A percentile compares a stretch with the other conserved stretches of the same genome.
phyloP scores from a whole-genome alignment of 2,113 vertebrate genomes.

The Pontoporia blainvillei region DNA sequence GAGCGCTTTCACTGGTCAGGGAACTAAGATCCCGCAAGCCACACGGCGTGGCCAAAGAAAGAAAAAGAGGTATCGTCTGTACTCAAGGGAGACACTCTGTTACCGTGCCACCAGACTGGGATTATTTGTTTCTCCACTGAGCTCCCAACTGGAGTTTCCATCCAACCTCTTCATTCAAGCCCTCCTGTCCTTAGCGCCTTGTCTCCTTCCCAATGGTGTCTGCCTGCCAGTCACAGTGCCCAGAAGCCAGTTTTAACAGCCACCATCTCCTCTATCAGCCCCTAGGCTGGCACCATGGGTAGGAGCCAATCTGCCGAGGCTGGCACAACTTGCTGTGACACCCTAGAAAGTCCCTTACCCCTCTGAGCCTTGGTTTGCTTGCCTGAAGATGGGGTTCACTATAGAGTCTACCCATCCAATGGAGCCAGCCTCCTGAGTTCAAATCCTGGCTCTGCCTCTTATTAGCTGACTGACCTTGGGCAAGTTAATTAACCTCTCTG shows the following conservation, averaged over 20 bases:
- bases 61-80: not conserved
- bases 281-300: not conserved
- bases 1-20: not conserved
- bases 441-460: not conserved
- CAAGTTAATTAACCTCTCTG: not conserved
- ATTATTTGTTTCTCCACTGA: not conserved
- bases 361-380: not conserved
- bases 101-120: not conserved
- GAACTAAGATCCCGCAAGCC: not conserved
- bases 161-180: not conserved
- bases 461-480: not conserved
- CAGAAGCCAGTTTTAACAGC: not conserved
- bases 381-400: not conserved
- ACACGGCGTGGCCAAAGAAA: not conserved
- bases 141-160: not conserved
- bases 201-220: accelerated
- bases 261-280: not conserved
- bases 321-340: not conserved
- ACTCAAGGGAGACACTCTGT: not conserved
- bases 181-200: not conserved
- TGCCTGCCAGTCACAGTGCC: not conserved
- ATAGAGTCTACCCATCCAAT: not conserved
- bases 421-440: not conserved
- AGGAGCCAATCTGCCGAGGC: not conserved
- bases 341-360: not conserved